Percentiles rank a stretch among this genome's conserved stretches.
Evolutionary conservation across 2,797 vertebrate genomes (phyloP).

Genomic region (Eulemur albifrons): DNA sequence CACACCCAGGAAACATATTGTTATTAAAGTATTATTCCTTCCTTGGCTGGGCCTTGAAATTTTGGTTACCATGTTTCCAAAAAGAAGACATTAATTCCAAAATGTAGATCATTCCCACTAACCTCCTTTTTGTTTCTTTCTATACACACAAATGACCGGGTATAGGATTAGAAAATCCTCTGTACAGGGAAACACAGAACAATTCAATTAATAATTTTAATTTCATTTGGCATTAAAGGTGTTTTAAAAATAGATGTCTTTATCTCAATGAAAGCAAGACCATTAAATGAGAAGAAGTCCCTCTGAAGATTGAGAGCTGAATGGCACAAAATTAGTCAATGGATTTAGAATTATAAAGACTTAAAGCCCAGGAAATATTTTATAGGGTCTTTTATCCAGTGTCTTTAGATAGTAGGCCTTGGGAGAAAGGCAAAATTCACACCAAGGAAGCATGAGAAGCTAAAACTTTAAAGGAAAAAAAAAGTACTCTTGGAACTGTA

Average conservation of each 20-base stretch:
- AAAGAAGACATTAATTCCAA: slow-evolving; percentile 43
- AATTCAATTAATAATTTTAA: slow-evolving; percentile 75
- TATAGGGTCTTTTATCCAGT: slow-evolving; percentile 53
- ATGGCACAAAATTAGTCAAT: slow-evolving; percentile 67
- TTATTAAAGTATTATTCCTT: slow-evolving; percentile 22
- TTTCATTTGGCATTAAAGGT: slow-evolving; percentile 66
- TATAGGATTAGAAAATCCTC: slow-evolving; percentile 55
- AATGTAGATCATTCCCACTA: slow-evolving; percentile 50
- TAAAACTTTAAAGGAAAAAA: background rate
- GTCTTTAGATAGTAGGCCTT: slow-evolving; percentile 27
- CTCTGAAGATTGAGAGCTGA: slow-evolving; percentile 61
- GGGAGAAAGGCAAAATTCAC: slow-evolving; percentile 59
- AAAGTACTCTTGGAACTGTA: slow-evolving; percentile 9
- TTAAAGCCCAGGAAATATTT: slow-evolving; percentile 56
- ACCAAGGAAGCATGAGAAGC: slow-evolving; percentile 35
- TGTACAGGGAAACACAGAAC: slow-evolving; percentile 50
- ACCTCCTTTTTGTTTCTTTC: slow-evolving; percentile 45
- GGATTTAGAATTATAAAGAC: slow-evolving; percentile 68
- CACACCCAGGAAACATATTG: background rate
- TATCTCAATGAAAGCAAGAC: slow-evolving; percentile 71
- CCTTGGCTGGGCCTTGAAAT: slow-evolving; percentile 45
- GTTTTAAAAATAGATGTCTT: slow-evolving; percentile 73
- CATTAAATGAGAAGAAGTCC: slow-evolving; percentile 71
- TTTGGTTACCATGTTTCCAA: slow-evolving; percentile 30
- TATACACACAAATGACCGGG: background rate